Conservation (phyloP, 2,888 invertebrate genomes). For the Stictocephala bisonia region DNA sequence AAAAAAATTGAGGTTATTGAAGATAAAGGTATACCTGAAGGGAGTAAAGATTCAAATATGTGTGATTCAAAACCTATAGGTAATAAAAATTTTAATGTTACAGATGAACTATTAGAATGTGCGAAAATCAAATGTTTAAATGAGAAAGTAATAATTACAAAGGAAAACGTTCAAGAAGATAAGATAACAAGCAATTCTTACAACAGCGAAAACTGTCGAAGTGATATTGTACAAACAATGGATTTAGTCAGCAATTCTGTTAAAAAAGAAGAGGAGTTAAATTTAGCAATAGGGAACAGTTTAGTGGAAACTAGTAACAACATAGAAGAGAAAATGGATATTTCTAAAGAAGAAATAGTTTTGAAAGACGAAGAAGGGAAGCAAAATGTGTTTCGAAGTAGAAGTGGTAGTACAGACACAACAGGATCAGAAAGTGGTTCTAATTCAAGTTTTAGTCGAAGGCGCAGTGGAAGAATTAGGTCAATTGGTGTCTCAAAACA, state of each 20-base stretch:
- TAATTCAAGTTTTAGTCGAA: slow-evolving; percentile 62
- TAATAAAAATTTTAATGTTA: too few relatives aligned
- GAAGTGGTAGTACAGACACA: slow-evolving; percentile 64
- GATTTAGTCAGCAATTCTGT: background rate
- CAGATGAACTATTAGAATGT: too few relatives aligned
- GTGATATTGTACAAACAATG: background rate
- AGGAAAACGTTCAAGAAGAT: slow-evolving; percentile 16
- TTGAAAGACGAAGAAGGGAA: slow-evolving; percentile 59
- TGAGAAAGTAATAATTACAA: too few relatives aligned
- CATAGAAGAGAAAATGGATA: slow-evolving; percentile 3
- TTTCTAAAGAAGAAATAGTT: slow-evolving; percentile 48
- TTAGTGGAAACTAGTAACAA: background rate
- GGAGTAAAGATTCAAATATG: too few relatives aligned
- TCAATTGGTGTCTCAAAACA: slow-evolving; percentile 67
- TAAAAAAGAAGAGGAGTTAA: background rate
- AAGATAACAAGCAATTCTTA: slow-evolving; percentile 19
- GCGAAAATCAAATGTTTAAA: too few relatives aligned
- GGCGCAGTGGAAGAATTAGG: slow-evolving; percentile 64
- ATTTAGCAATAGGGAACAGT: background rate
- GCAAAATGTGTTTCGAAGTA: slow-evolving; percentile 62
- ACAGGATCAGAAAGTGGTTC: slow-evolving; percentile 65
- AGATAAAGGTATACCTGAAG: too few relatives aligned
- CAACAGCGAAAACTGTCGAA: too few relatives aligned
- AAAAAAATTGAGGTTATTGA: too few relatives aligned
- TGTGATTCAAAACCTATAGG: too few relatives aligned